These are phyloP conservation scores for Diploptera punctata DNA, from an alignment of 2,888 invertebrate genomes.

Conservation along the genomic window DNA sequence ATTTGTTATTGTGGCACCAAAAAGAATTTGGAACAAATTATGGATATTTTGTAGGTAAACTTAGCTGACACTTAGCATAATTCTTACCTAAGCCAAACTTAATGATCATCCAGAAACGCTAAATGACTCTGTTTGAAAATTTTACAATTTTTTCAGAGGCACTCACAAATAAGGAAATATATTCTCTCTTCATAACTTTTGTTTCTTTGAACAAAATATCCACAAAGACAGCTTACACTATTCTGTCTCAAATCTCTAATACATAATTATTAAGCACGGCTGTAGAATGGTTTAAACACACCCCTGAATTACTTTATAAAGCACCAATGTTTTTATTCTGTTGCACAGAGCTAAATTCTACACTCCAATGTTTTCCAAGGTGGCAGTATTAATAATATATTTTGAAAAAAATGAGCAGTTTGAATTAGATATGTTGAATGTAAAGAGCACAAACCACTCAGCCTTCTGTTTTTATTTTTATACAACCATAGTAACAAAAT, in stretches of 20 bases:
- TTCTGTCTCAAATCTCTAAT: too few species aligned
- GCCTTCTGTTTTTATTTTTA: not conserved
- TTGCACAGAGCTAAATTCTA: not conserved
- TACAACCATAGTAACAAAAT: not conserved
- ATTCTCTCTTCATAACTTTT: too few species aligned
- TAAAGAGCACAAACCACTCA: not conserved
- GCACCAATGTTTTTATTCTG: not conserved
- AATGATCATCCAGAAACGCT: too few species aligned
- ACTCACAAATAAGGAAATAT: too few species aligned
- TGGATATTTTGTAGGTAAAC: too few species aligned
- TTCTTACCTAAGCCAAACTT: too few species aligned
- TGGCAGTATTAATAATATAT: not conserved
- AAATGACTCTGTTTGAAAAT: too few species aligned
- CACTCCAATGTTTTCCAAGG: not conserved
- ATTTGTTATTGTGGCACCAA: too few species aligned
- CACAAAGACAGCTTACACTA: too few species aligned
- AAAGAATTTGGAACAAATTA: too few species aligned
- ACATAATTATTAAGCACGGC: not conserved
- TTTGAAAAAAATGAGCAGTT: slow-evolving; percentile 6
- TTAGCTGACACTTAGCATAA: too few species aligned
- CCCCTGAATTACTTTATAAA: not conserved
- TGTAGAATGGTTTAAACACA: not conserved
- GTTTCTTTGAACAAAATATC: not conserved
- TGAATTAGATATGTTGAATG: slow-evolving; percentile 6
- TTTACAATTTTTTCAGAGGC: too few species aligned